phyloP scores from a whole-genome alignment of 1,140 invertebrate genomes.

The Drosophila nigrodunni region DNA sequence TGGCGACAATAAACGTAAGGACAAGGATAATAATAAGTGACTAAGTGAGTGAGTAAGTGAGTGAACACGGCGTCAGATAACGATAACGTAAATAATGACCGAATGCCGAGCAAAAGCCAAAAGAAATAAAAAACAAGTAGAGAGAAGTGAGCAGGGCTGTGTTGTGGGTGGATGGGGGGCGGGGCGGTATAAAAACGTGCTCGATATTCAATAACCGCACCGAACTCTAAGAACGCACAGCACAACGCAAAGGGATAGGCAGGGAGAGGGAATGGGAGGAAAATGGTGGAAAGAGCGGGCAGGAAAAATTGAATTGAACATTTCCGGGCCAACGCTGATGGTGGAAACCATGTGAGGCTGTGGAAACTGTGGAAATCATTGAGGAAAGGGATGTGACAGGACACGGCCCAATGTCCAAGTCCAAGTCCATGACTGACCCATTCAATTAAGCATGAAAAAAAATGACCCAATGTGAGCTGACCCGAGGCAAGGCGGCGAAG shows the following conservation, averaged over 20 bases:
- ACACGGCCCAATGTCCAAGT: slow-evolving; percentile 35
- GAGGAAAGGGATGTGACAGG: slow-evolving; percentile 22
- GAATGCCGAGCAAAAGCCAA: slow-evolving; percentile 5
- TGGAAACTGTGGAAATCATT: too few species aligned
- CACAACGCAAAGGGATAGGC: neutral
- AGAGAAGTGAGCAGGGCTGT: slow-evolving; percentile 19
- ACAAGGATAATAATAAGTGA: slow-evolving; percentile 74
- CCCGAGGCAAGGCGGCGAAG: neutral
- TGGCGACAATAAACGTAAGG: slow-evolving; percentile 70
- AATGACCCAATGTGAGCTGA: slow-evolving; percentile 17
- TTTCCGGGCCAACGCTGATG: slow-evolving; percentile 56
- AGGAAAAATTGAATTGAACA: slow-evolving; percentile 80
- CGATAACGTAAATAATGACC: slow-evolving; percentile 80
- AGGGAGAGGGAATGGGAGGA: too few species aligned
- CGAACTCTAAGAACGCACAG: slow-evolving; percentile 20
- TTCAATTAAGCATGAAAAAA: slow-evolving; percentile 84
- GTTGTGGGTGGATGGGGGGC: neutral
- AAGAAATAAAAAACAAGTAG: slow-evolving; percentile 30
- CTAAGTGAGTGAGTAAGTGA: slow-evolving; percentile 64
- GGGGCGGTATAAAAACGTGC: slow-evolving; percentile 51
- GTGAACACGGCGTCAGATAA: slow-evolving; percentile 56
- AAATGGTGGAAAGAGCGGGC: neutral
- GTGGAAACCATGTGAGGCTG: slow-evolving; percentile 53
- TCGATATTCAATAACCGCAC: slow-evolving; percentile 79
- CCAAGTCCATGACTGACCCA: slow-evolving; percentile 75